Evolutionary conservation across 2,888 invertebrate species (phyloP), one percentile per base, ranked within the genome.

Genomic region (Eudemis profundana): DNA sequence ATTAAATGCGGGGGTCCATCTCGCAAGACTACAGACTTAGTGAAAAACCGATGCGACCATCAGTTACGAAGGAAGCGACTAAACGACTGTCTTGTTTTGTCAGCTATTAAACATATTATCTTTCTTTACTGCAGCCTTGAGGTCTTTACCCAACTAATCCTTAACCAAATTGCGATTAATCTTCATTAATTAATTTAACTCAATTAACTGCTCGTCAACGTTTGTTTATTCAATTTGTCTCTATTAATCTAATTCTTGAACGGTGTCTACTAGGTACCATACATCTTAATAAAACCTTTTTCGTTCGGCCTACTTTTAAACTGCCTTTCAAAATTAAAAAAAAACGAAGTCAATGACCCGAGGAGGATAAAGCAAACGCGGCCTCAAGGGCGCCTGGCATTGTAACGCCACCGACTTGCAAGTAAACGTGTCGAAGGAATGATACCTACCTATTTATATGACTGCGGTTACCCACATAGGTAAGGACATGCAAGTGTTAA

Each of bases 281-380:
- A 1, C n/a, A 15, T 40, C 19, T 14, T 14, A 50, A 57, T n/a
- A 21, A 33, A 4, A 40, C 17, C 27, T 29, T 27, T 19, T 15
- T 42, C 4, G 10, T 29, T 42, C 49, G 49, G 47, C 12, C 46
- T 12, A 17, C 21, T 36, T 54, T 54, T 38, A 38, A 42, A 29
- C 14, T 49, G 33, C 40, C 40, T 42, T 42, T 63, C 56, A 42
- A 63, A 50, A 33, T 49, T 23, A 10, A 33, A 50, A 49, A 63
- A 62, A 63, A 42, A 49, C 21, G 5, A 17, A 21, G 56, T 63
- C 56, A 50, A 42, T 42, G 56, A 63, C 40, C 56, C 15, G 29
- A 50, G 42, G 56, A 63, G 63, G 49, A 63, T 63, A 63, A 57
- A 63, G 47, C 19, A 49, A n/a, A 53, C 38, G 27, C 42, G 60